These are phyloP conservation scores for Todus mexicanus DNA, from an alignment of 2,797 vertebrate genomes.

Conservation along the genomic window DNA sequence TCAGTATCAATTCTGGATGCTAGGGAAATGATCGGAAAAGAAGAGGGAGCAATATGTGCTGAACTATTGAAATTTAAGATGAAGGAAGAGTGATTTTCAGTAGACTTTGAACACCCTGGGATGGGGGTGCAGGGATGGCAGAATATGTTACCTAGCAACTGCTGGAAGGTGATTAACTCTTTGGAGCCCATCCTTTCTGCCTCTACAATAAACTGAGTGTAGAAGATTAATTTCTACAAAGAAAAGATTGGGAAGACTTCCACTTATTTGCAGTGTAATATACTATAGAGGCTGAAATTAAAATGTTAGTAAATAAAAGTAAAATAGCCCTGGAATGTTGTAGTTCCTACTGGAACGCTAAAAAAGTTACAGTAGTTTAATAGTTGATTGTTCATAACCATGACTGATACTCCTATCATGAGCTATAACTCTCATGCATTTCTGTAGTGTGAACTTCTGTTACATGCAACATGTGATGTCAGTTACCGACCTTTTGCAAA, in stretches of 20 bases:
- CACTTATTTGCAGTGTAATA: neutral
- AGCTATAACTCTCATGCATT: neutral
- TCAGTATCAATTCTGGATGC: neutral
- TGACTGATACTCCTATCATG: neutral
- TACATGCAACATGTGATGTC: neutral
- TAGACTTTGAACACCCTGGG: neutral
- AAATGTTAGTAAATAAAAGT: neutral
- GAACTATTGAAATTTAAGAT: neutral
- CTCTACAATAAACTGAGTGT: neutral
- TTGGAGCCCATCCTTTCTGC: neutral
- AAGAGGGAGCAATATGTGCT: neutral
- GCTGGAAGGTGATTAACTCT: neutral
- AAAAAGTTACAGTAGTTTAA: too few species aligned
- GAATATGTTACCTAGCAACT: conserved; percentile 47
- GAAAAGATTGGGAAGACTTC: neutral
- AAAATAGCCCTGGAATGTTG: neutral
- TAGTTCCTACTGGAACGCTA: neutral
- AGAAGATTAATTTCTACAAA: neutral
- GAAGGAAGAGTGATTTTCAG: neutral
- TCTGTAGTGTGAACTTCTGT: neutral
- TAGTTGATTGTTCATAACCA: neutral
- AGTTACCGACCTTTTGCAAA: neutral
- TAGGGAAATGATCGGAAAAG: neutral
- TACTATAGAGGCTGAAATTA: neutral
- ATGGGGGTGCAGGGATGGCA: neutral